Percentiles rank a stretch among this genome's conserved stretches.
These are phyloP conservation scores for Thunnus albacares DNA, from an alignment of 2,797 vertebrate species.

Conservation along the genomic window DNA sequence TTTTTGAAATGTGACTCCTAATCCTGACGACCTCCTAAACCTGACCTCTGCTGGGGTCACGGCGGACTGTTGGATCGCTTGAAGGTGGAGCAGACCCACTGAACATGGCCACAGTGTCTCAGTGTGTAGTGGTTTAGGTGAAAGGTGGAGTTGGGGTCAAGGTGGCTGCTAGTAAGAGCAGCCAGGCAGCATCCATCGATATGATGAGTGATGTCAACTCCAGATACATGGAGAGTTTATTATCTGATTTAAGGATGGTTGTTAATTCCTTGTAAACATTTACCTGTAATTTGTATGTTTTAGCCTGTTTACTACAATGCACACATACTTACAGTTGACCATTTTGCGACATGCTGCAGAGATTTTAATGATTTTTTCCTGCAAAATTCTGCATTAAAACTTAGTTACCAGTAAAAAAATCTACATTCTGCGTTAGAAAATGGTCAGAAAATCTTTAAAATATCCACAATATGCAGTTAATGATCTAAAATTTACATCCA, in stretches of 20 bases:
- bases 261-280: background rate
- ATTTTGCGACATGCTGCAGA: background rate
- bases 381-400: background rate
- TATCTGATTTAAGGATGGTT: background rate
- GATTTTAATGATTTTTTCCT: background rate
- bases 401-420: background rate
- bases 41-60: slow-evolving; percentile 40
- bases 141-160: slow-evolving; percentile 7
- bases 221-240: background rate
- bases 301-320: too few relatives aligned
- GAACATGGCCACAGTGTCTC: background rate
- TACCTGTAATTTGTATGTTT: background rate
- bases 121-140: background rate
- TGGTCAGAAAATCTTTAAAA: background rate
- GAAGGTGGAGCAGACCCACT: background rate
- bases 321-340: too few relatives aligned
- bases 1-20: slow-evolving; percentile 50
- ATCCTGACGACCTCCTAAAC: slow-evolving; percentile 48
- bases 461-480: background rate
- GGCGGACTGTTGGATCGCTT: background rate
- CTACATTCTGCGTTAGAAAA: background rate
- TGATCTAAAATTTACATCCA: background rate
- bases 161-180: background rate
- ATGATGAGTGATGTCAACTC: background rate
- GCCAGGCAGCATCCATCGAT: background rate